phyloP scores from a whole-genome alignment of 2,113 vertebrate genomes.

The Colius striatus region DNA sequence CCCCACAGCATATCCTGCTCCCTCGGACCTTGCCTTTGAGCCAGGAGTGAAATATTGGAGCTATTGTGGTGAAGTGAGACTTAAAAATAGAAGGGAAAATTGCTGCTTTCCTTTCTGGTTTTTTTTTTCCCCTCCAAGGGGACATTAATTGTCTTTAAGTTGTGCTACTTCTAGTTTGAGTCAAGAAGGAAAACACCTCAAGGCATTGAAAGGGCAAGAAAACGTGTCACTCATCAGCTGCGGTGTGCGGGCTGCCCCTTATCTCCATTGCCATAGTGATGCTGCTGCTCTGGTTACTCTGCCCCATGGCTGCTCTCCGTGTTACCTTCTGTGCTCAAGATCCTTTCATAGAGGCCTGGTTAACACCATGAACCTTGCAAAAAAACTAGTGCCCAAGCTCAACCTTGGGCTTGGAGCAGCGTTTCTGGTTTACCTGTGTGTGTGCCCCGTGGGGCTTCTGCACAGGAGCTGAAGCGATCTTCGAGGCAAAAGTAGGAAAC shows the following conservation, averaged over 20 bases:
- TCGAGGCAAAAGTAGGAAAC: not conserved
- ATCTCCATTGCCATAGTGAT: not conserved
- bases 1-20: constrained; percentile 71
- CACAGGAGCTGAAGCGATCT: not conserved
- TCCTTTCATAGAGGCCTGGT: not conserved
- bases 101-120: not conserved
- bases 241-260: not conserved
- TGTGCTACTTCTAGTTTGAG: constrained; percentile 18
- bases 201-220: constrained; percentile 31
- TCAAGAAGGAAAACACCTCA: constrained; percentile 29
- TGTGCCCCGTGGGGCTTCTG: not conserved
- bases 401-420: not conserved
- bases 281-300: constrained; percentile 26
- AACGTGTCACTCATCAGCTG: constrained; percentile 37
- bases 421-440: rapidly evolving
- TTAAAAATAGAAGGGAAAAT: constrained; percentile 53
- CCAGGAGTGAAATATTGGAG: constrained; percentile 55
- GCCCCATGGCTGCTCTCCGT: rapidly evolving
- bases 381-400: not conserved
- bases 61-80: constrained; percentile 43
- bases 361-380: not conserved
- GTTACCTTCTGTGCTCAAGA: rapidly evolving
- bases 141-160: not conserved
- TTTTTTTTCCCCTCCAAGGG: not conserved
- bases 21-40: constrained; percentile 42